Percentiles rank a stretch among this genome's conserved stretches.
Conservation (phyloP, 2,113 vertebrate species). For the Engraulis encrasicolus region DNA sequence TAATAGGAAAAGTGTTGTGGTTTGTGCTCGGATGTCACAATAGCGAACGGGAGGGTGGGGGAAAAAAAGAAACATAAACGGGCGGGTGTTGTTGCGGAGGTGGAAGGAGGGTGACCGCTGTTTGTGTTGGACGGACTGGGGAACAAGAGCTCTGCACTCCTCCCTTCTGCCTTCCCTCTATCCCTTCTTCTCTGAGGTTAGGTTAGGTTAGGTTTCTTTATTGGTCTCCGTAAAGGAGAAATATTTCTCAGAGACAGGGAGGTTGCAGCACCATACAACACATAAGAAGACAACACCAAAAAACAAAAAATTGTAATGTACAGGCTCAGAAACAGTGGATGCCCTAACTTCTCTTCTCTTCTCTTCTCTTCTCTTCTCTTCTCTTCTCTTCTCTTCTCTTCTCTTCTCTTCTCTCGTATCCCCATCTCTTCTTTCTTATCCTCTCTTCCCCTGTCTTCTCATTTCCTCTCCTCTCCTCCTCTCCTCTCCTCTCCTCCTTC, state of each 20-base stretch:
- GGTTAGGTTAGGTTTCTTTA: no score
- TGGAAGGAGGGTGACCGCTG: conserved; percentile 30
- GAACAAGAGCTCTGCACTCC: conserved; percentile 5
- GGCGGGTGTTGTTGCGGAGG: conserved; percentile 17
- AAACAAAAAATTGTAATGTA: no score
- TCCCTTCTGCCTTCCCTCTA: not conserved
- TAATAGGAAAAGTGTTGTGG: not conserved
- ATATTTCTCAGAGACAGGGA: no score
- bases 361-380: no score
- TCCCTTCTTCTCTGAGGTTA: not conserved
- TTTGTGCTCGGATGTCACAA: conserved; percentile 4
- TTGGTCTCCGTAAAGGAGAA: no score
- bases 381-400: not conserved
- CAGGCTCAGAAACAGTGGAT: no score
- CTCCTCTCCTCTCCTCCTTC: no score
- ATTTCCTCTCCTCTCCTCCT: not conserved
- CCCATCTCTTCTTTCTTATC: not conserved
- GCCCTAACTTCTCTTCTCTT: no score
- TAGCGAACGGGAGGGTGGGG: not conserved
- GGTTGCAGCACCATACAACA: no score
- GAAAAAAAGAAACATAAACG: not conserved
- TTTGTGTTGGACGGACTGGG: conserved; percentile 44
- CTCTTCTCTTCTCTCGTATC: not conserved
- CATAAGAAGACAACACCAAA: no score
- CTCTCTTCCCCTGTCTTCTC: not conserved